Evolutionary conservation across 2,113 vertebrate genomes (phyloP), one percentile per base, ranked within the genome.

Genomic region (Chrysochloris asiatica): DNA sequence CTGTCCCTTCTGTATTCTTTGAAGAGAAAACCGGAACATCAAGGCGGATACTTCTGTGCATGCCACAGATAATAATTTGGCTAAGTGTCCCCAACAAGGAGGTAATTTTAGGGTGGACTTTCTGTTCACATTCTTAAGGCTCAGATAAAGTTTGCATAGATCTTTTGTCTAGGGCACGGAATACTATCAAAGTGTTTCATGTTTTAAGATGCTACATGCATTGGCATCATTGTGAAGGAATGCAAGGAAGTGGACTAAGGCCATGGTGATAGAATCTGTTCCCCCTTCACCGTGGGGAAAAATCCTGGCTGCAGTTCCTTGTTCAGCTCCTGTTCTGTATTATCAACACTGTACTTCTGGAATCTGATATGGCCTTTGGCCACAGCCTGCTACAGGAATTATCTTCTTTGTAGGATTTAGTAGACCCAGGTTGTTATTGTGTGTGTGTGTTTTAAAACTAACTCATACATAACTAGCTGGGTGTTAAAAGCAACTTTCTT

Each of bases 401-500:
- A 50, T 36, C 59, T 75, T 59, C 83, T 83, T 56, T 47, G 50
- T 65, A 33, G 69, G 52, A 59, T 83, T 95, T 47, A 89, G 47
- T 71, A 84, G 54, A 26, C 54, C 36, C 8, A 38, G 41, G 8
- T 52, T 26, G 26, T 52, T 72, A 16, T 26, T 54, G n/a, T 82
- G 24, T 67, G 28, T 19, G 0, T 65, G 28, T 19, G 4, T 43
- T 2, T 61, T 30, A 50, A 50, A 50, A 50, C 8, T 10, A 6
- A 21, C 3, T 9, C 14, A 21, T 83, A 61, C 10, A 78, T 52
- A 65, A 7, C 24, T 63, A 87, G 77, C 67, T 77, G 26, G 36
- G 54, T 75, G 45, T 83, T 83, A 91, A 83, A 75, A 56, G 79
- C 30, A 76, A 71, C 77, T 86, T 72, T 79, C 63, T 65, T 73